phyloP scores from a whole-genome alignment of 2,888 invertebrate genomes.

The Clepsis dumicolana region DNA sequence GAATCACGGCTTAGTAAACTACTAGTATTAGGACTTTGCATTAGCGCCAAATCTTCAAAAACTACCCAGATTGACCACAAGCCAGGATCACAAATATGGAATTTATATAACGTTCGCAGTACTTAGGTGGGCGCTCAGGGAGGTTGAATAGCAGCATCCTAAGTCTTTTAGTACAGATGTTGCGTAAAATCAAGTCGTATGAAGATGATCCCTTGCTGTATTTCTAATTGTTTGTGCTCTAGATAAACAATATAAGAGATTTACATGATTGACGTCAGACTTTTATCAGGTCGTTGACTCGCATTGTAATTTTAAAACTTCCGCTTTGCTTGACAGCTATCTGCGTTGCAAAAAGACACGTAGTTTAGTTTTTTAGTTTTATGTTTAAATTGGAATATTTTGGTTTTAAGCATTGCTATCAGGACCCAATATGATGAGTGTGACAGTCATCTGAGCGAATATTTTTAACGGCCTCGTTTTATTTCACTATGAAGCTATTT shows the following conservation, averaged over 20 bases:
- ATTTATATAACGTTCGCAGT: slow-evolving; percentile 1
- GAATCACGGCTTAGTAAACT: neutral
- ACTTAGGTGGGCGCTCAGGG: neutral
- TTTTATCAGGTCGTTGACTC: slow-evolving; percentile 26
- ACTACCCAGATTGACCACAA: slow-evolving; percentile 2
- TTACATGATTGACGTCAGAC: slow-evolving; percentile 33
- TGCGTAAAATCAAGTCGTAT: neutral
- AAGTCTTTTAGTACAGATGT: neutral
- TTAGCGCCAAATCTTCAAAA: slow-evolving; percentile 15
- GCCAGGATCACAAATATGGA: slow-evolving; percentile 1
- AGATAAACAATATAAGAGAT: slow-evolving; percentile 32
- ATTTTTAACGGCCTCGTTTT: slow-evolving; percentile 24
- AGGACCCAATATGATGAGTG: slow-evolving; percentile 6
- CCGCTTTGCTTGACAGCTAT: slow-evolving; percentile 5
- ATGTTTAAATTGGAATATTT: neutral
- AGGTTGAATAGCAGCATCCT: neutral
- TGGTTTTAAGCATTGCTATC: neutral
- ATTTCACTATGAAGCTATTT: slow-evolving; percentile 27
- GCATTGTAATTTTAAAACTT: slow-evolving; percentile 37
- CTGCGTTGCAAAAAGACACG: neutral
- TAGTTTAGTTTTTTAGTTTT: neutral
- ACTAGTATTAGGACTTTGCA: neutral
- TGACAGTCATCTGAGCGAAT: slow-evolving; percentile 1
- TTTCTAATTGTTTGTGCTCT: slow-evolving; percentile 11
- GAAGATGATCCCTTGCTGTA: slow-evolving; percentile 11